Base-by-base conservation (phyloP, 2,797 vertebrate species). In the Hirundo rustica region DNA sequence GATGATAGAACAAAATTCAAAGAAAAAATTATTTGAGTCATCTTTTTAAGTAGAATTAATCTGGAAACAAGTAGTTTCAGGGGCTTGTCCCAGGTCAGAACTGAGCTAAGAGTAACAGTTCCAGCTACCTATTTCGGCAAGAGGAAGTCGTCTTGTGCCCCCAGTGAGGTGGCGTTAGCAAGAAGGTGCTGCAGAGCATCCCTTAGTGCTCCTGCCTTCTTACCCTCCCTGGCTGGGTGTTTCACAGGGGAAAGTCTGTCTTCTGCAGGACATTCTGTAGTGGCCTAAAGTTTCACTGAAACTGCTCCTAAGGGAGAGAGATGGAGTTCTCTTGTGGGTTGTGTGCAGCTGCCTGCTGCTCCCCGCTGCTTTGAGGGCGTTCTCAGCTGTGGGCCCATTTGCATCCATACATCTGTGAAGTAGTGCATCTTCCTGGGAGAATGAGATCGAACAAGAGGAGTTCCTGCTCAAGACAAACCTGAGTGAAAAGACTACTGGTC, bases 161-260 rank as follows among this genome's bases (percentile, higher is more conserved):
- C 7, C 30, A 13, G 26, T 0, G 0, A 60, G 29, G 7, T 10
- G 6, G 40, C 22, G 10, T 57, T 18, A 22, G 57, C 38, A 15
- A 36, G 65, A 64, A 77, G 26, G 13, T 72, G 26, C 66, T 79
- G n/a, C 58, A 58, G 71, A 73, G 16, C 60, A 51, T 58, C 42
- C 36, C 0, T 0, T 3, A 2, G 21, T 86, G 30, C 14, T 53
- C 23, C 12, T 16, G 5, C 55, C 60, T 78, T 29, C 40, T 81
- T 2, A 0, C 8, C 14, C 12, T 78, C 16, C 15, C 13, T 50
- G 62, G 5, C 62, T 0, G 0, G 16, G 29, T 21, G 0, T 89
- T 91, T 61, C 36, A 36, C 8, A 19, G 44, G 44, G 34, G 48
- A 55, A 55, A 64, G 15, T 40, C 42, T 0, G 0, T 60, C 30